Conservation (phyloP, 2,113 vertebrate genomes). For the Peromyscus leucopus region DNA sequence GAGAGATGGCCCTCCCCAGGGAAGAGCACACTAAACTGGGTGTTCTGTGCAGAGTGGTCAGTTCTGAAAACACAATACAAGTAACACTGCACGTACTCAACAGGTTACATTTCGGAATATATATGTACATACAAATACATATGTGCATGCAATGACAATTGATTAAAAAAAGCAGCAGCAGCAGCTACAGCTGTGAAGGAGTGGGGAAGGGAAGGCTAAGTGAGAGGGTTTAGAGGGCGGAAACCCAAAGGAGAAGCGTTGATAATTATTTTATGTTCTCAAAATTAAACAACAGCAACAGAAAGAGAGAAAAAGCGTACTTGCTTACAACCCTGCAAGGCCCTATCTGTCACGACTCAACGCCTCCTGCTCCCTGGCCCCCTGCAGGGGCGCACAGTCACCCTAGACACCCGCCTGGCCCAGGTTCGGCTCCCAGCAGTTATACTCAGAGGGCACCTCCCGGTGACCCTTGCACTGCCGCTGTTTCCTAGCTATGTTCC, state of each 20-base stretch:
- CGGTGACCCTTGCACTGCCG: neutral
- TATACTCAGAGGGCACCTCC: neutral
- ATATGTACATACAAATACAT: neutral
- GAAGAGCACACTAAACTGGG: neutral
- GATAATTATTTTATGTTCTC: neutral
- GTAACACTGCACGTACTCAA: neutral
- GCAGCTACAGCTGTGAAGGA: neutral
- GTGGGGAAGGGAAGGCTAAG: no score
- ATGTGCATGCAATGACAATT: no score
- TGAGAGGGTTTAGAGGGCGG: neutral
- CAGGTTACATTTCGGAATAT: neutral
- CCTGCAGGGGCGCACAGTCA: neutral
- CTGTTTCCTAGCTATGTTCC: neutral
- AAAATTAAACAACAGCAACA: neutral
- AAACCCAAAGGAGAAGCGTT: neutral
- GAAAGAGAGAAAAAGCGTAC: neutral
- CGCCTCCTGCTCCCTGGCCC: neutral
- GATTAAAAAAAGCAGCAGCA: neutral
- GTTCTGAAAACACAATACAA: neutral
- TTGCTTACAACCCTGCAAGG: neutral
- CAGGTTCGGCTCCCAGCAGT: neutral
- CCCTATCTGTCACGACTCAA: accelerated
- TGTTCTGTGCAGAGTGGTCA: neutral
- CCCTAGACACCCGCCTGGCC: no score
- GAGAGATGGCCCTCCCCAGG: neutral